Percentiles rank a stretch among this genome's conserved stretches.
phyloP scores from a whole-genome alignment of 2,113 vertebrate species.

The Ageneiosus marmoratus region DNA sequence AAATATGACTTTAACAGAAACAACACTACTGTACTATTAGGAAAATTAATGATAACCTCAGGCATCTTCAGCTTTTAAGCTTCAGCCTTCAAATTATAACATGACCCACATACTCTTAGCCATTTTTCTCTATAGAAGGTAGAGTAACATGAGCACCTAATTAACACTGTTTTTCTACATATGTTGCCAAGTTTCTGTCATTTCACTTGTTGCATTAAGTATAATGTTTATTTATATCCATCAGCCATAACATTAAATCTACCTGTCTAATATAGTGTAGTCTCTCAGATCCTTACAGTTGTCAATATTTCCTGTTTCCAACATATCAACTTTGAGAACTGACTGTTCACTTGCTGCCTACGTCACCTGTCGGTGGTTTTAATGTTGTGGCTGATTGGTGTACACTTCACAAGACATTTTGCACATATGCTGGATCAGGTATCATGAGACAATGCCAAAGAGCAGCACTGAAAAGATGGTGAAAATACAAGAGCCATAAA shows the following conservation, averaged over 20 bases:
- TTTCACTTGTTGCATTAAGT: background rate
- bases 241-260: too few relatives aligned
- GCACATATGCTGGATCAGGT: background rate
- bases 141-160: background rate
- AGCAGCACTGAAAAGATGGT: conserved; percentile 33
- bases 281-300: too few relatives aligned
- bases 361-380: too few relatives aligned
- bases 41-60: background rate
- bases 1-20: too few relatives aligned
- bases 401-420: background rate
- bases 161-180: background rate
- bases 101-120: background rate
- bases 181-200: background rate
- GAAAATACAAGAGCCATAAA: conserved; percentile 6
- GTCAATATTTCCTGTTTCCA: too few relatives aligned
- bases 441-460: background rate
- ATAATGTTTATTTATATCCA: background rate
- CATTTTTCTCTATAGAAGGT: background rate
- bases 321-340: too few relatives aligned
- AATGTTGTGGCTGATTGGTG: too few relatives aligned
- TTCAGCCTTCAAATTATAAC: background rate
- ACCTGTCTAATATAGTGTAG: too few relatives aligned
- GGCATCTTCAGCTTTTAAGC: background rate
- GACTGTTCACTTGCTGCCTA: too few relatives aligned
- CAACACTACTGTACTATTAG: background rate